Base-by-base conservation (phyloP, 2,888 invertebrate genomes). In the Diaphora mendica region DNA sequence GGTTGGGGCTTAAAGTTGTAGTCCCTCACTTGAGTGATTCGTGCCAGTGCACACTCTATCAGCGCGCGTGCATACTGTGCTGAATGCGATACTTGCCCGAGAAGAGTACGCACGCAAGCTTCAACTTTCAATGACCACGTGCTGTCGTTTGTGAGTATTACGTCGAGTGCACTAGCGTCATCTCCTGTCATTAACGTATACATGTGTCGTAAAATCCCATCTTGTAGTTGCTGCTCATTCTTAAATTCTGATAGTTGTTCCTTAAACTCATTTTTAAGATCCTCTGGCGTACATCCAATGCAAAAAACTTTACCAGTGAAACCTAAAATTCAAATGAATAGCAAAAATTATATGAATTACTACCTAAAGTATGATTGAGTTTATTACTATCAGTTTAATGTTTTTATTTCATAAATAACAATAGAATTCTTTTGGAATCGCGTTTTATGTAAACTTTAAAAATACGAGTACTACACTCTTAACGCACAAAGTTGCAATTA, bases 231-330 rank as follows among this genome's bases (percentile, higher is more conserved):
- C 1, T 83, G 79, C 33, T 87, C 82, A 5, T 83, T 76, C 33
- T 80, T 68, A 26, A 79, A 80, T 44, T 80, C 75, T 35, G 76
- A 59, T 2, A 88, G 44, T 23, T 82, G 81, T 35, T 81, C 70
- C 70, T 87, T 78, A 17, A 91, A 73, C 1, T 82, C 75, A 20
- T 69, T 64, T 59, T 78, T 74, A 15, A 90, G 79, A 5, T 87
- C 90, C 13, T 85, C 85, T 9, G 92, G 92, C 33, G 85, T 81
- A 64, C 88, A 89, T 5, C 93, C 93, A 35, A 93, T 72, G 66
- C 90, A 90, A 77, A 85, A 93, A 1, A 93, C 86, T 33, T 88
- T 90, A 35, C 92, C 92, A 0, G 78, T 85, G 23, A 89, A 76
- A 70, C 91, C 93, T 93, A 81, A 70, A 79, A 80, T 71, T 51